phyloP scores from a whole-genome alignment of 2,888 invertebrate species.

The Pinctada fucata region DNA sequence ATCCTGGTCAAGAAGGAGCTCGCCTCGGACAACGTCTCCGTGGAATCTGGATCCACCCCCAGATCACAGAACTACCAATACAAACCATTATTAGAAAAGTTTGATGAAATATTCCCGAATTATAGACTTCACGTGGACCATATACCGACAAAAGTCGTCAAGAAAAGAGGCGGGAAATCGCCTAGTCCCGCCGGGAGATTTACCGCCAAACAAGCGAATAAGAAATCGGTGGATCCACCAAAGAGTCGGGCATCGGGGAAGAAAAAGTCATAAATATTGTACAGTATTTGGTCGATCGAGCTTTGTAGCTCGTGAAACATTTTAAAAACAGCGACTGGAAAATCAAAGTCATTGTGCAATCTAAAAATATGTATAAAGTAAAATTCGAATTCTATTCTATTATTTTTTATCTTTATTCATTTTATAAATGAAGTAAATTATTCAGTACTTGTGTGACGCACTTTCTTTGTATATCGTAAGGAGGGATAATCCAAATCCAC shows the following conservation, averaged over 20 bases:
- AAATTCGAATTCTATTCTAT: too few species aligned
- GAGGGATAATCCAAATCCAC: too few species aligned
- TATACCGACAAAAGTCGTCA: constrained; percentile 55
- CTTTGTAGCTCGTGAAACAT: too few species aligned
- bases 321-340: not conserved
- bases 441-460: too few species aligned
- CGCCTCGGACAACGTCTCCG: constrained; percentile 42
- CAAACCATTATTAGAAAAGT: constrained; percentile 71
- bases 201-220: constrained; percentile 38
- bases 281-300: too few species aligned
- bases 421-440: too few species aligned
- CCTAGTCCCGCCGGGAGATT: constrained; percentile 72
- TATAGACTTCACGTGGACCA: constrained; percentile 68
- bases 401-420: too few species aligned
- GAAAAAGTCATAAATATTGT: constrained; percentile 8
- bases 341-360: too few species aligned
- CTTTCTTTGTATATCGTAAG: too few species aligned
- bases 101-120: constrained; percentile 70
- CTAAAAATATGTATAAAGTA: too few species aligned
- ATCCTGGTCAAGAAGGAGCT: constrained; percentile 73
- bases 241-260: constrained; percentile 25
- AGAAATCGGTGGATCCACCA: constrained; percentile 14
- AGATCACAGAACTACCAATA: constrained; percentile 63
- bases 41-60: constrained; percentile 49
- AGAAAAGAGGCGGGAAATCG: constrained; percentile 64